Evolutionary conservation across 2,113 vertebrate species (phyloP), one percentile per base, ranked within the genome.

Genomic region (Struthio camelus): DNA sequence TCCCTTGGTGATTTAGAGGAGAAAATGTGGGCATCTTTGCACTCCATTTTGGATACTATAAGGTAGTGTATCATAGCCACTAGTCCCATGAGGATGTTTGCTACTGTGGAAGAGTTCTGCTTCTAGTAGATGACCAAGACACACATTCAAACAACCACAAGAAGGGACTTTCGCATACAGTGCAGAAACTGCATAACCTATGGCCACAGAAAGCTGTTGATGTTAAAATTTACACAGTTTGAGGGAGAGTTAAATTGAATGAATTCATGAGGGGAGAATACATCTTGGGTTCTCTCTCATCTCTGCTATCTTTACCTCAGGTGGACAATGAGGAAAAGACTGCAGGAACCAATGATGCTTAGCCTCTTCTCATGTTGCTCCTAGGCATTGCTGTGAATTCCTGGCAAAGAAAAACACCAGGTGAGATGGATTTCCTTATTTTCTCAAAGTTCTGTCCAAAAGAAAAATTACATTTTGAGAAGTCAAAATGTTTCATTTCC

Each of bases 371-470:
- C 59, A 64, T 62, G 42, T 56, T 89, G 12, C 51, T 81, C 50
- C 54, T 72, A 54, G 42, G 54, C 32, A 59, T n/a, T 80, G 46
- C 85, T 90, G 59, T 85, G 56, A 56, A 32, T 24, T 87, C 7
- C 12, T 12, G 66, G 80, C 69, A 67, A 65, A 93, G 27, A 42
- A 86, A 86, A 91, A 53, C 25, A 67, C 20, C 78, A 89, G 61
- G 81, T 94, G 93, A 96, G 56, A 75, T 71, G 46, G 28, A 86
- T 95, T 94, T 92, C 53, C 71, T 90, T 93, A 80, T 91, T 93
- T 93, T 93, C 48, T 88, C 88, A 53, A 59, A 84, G 32, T 23
- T 79, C 5, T 64, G n/a, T 89, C n/a, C 42, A 79, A 91, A 79
- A 89, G 65, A 84, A 84, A 90, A 93, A 84, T 4, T 79, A 34